Conservation (phyloP, 2,888 invertebrate genomes). For the Litoditis marina region DNA sequence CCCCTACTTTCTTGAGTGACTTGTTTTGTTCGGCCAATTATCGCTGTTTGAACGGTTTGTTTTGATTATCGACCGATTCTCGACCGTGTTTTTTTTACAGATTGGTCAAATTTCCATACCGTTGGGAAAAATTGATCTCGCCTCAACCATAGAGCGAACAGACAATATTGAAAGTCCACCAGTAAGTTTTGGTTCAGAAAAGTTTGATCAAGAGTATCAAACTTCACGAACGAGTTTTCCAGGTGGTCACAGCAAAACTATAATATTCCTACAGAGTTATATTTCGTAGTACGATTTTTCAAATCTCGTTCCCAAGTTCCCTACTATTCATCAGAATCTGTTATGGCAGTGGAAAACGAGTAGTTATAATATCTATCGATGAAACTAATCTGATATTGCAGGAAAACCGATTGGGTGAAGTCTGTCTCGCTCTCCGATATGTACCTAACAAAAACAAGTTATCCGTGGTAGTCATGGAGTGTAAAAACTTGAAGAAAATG, state of each 20-base stretch:
- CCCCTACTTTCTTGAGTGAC: no score
- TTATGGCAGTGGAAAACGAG: no score
- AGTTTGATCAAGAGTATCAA: no score
- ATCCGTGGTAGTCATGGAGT: constrained; percentile 96
- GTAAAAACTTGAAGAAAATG: constrained; percentile 99
- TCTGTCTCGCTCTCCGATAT: constrained; percentile 98
- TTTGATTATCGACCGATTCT: not conserved
- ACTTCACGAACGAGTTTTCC: no score
- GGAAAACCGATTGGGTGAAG: constrained; percentile 83
- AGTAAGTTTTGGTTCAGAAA: constrained; percentile 77
- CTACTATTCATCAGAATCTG: no score
- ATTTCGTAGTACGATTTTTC: no score
- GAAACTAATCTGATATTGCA: constrained; percentile 27
- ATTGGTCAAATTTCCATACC: constrained; percentile 71
- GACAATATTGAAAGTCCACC: constrained; percentile 94
- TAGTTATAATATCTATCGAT: not conserved
- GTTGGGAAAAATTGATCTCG: constrained; percentile 92
- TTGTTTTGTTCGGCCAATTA: no score
- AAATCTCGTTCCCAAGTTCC: no score
- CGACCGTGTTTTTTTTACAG: constrained; percentile 26
- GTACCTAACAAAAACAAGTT: constrained; percentile 98
- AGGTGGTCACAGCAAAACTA: no score
- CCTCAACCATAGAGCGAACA: constrained; percentile 98
- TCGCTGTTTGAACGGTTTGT: no score
- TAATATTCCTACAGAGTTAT: no score